These are phyloP conservation scores for Dendropsophus ebraccatus DNA, from an alignment of 2,113 vertebrate genomes.

Conservation along the genomic window DNA sequence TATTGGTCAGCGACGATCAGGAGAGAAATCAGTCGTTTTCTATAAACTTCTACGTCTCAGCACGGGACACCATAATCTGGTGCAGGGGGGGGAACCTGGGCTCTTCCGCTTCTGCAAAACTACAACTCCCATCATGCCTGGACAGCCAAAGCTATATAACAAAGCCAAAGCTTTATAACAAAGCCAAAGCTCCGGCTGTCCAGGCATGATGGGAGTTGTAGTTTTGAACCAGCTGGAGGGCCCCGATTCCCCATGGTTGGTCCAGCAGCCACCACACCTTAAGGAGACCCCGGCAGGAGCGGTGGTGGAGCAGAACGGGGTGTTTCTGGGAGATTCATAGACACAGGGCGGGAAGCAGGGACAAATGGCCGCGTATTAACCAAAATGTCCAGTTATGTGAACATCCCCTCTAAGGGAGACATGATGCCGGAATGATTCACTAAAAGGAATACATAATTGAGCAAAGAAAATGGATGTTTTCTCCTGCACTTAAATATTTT, in stretches of 20 bases:
- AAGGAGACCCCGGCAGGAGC: neutral
- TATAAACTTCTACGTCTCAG: neutral
- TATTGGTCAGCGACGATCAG: neutral
- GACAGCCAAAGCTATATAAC: too few species aligned
- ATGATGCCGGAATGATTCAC: constrained; percentile 52
- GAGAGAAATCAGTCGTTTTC: neutral
- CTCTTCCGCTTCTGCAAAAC: too few species aligned
- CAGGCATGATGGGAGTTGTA: too few species aligned
- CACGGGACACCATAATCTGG: too few species aligned
- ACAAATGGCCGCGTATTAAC: constrained; percentile 50
- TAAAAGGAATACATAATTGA: constrained; percentile 56
- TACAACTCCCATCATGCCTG: too few species aligned
- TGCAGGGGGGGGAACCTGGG: too few species aligned
- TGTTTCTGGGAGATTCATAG: constrained; percentile 37
- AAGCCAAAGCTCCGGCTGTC: too few species aligned
- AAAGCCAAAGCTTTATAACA: too few species aligned
- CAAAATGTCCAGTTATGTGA: constrained; percentile 53
- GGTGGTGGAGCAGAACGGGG: neutral
- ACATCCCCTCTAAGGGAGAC: constrained; percentile 41
- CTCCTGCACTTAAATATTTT: constrained; percentile 51
- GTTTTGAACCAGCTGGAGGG: too few species aligned
- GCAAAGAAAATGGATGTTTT: constrained; percentile 51
- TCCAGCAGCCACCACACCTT: neutral
- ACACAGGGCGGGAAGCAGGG: constrained; percentile 40
- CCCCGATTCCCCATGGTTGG: too few species aligned